Evolutionary conservation across 2,888 invertebrate species (phyloP).

Genomic region (Cepaea hortensis): DNA sequence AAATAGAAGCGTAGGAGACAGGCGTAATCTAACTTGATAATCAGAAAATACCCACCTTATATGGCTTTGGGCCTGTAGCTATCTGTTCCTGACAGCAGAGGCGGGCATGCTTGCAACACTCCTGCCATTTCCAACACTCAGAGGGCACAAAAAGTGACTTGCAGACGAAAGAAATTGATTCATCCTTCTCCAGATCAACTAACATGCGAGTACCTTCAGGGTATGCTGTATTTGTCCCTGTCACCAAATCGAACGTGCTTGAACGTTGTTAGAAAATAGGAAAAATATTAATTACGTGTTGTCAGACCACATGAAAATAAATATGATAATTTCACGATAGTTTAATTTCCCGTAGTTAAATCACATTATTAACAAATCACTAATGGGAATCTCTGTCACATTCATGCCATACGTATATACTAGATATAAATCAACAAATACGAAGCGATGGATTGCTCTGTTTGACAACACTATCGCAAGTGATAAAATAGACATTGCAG

Average conservation of each 20-base stretch:
- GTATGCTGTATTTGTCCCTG: conserved; percentile 1
- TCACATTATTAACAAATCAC: no score
- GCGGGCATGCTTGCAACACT: conserved; percentile 54
- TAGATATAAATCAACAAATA: no score
- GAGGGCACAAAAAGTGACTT: conserved; percentile 38
- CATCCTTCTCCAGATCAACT: neutral
- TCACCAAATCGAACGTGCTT: conserved; percentile 24
- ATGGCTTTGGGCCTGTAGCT: neutral
- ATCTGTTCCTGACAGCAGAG: conserved; percentile 45
- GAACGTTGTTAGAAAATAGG: neutral
- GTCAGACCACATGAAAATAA: no score
- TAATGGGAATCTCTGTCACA: no score
- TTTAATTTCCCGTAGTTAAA: no score
- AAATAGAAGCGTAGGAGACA: neutral
- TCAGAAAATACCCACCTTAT: neutral
- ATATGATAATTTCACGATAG: no score
- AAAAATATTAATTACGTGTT: neutral
- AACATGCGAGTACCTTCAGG: conserved; percentile 19
- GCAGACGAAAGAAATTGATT: conserved; percentile 4
- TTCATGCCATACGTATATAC: no score
- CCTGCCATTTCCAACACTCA: conserved; percentile 53
- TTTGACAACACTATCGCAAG: no score
- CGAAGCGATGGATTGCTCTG: no score
- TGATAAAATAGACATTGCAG: no score
- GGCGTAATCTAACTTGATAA: neutral